phyloP scores from a whole-genome alignment of 1,140 invertebrate genomes.

The Aphaenogaster ashmeadi region DNA sequence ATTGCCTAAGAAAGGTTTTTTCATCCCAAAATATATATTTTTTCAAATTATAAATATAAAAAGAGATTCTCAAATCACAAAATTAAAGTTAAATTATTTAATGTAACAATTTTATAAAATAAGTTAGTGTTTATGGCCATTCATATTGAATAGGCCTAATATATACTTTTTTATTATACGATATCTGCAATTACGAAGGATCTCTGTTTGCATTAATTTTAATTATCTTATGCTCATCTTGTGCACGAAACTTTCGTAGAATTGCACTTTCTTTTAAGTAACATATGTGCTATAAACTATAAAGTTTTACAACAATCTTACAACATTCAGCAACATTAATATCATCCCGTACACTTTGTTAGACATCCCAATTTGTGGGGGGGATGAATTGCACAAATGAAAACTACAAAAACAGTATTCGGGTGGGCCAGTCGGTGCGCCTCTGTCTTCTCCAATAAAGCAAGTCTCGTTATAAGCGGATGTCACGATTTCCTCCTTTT shows the following conservation, averaged over 20 bases:
- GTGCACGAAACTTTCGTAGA: not conserved
- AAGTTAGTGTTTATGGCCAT: not conserved
- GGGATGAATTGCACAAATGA: constrained; percentile 88
- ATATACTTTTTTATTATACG: not conserved
- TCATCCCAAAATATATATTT: not conserved
- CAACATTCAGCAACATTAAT: constrained; percentile 39
- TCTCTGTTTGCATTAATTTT: not conserved
- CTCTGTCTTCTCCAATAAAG: constrained; percentile 88
- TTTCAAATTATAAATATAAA: constrained; percentile 15
- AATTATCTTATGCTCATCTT: not conserved
- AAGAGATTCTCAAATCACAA: constrained; percentile 7
- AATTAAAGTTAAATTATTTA: constrained; percentile 18
- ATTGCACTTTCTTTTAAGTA: constrained; percentile 31
- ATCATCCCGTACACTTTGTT: constrained; percentile 8
- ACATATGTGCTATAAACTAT: constrained; percentile 12
- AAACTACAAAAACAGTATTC: constrained; percentile 91
- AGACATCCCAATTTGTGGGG: not conserved
- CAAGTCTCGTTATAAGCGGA: constrained; percentile 91
- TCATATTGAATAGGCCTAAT: not conserved
- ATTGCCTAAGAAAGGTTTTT: not conserved
- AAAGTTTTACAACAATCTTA: constrained; percentile 52
- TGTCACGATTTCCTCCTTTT: constrained; percentile 89
- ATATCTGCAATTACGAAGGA: not conserved
- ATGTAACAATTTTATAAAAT: not conserved
- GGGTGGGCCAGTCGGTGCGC: constrained; percentile 86